Conservation (phyloP, 2,888 invertebrate species). For the Eilema sororculum region DNA sequence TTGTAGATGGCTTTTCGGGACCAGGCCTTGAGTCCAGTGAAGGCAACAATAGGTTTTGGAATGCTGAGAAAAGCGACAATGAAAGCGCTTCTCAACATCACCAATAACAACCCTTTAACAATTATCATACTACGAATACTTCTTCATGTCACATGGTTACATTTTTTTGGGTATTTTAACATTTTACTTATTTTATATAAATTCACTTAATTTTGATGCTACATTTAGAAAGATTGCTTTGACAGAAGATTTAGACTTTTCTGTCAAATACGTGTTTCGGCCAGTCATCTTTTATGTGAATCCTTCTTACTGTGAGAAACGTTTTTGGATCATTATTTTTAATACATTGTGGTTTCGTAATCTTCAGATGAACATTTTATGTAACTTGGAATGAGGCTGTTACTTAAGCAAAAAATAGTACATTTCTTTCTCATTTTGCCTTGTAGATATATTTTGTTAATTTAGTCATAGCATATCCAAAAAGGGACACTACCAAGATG, state of each 20-base stretch:
- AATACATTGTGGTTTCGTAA: too few relatives aligned
- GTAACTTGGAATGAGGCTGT: too few relatives aligned
- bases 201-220: constrained; percentile 11
- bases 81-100: constrained; percentile 76
- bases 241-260: constrained; percentile 36
- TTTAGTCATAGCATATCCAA: too few relatives aligned
- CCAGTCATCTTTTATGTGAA: constrained; percentile 26
- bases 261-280: constrained; percentile 12
- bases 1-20: constrained; percentile 72
- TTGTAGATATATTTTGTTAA: too few relatives aligned
- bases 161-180: constrained; percentile 42
- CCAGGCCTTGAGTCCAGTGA: constrained; percentile 74
- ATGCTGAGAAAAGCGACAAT: constrained; percentile 75
- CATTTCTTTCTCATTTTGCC: too few relatives aligned
- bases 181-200: constrained; percentile 34
- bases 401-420: too few relatives aligned
- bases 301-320: not conserved
- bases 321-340: not conserved
- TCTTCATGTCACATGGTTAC: constrained; percentile 36
- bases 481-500: too few relatives aligned
- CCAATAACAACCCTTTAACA: constrained; percentile 63
- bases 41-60: constrained; percentile 71
- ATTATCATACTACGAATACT: constrained; percentile 60
- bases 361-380: too few relatives aligned
- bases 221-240: constrained; percentile 18